phyloP scores from a whole-genome alignment of 2,888 invertebrate genomes.

The Gari tellinella region DNA sequence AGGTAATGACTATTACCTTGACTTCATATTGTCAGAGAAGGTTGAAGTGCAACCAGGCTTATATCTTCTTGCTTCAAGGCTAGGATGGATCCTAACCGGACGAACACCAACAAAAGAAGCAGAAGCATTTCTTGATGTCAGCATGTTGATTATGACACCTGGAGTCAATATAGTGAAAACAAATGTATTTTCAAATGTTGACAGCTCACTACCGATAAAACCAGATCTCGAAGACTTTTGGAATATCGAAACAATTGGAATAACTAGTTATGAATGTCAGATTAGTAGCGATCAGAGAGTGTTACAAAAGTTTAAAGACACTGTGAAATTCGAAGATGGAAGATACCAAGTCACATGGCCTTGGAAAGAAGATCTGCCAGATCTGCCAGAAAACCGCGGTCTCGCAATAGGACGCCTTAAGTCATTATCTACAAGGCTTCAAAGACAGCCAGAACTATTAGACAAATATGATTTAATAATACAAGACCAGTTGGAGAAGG shows the following conservation, averaged over 20 bases:
- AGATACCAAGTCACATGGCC: slow-evolving; percentile 26
- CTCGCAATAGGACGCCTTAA: slow-evolving; percentile 22
- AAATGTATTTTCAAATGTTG: neutral
- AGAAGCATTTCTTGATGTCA: neutral
- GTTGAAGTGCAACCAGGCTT: slow-evolving; percentile 22
- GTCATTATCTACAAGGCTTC: neutral
- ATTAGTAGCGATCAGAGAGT: slow-evolving; percentile 10
- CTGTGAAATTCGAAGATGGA: slow-evolving; percentile 1
- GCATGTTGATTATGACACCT: slow-evolving; percentile 22
- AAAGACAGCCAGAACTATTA: slow-evolving; percentile 22
- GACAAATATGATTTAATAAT: slow-evolving; percentile 16
- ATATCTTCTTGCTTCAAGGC: slow-evolving; percentile 13
- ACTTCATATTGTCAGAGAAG: slow-evolving; percentile 12
- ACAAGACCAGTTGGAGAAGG: slow-evolving; percentile 9
- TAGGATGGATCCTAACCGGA: neutral
- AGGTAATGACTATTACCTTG: slow-evolving; percentile 32
- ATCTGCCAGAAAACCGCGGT: slow-evolving; percentile 23
- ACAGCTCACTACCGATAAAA: neutral
- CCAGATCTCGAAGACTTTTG: slow-evolving; percentile 33
- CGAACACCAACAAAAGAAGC: too few species aligned
- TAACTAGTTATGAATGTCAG: neutral
- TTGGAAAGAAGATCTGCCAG: slow-evolving; percentile 16
- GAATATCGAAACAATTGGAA: slow-evolving; percentile 27
- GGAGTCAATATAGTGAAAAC: neutral
- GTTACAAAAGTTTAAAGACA: slow-evolving; percentile 10